phyloP scores from a whole-genome alignment of 2,888 invertebrate species.

The Pachliopta kotzebuea region DNA sequence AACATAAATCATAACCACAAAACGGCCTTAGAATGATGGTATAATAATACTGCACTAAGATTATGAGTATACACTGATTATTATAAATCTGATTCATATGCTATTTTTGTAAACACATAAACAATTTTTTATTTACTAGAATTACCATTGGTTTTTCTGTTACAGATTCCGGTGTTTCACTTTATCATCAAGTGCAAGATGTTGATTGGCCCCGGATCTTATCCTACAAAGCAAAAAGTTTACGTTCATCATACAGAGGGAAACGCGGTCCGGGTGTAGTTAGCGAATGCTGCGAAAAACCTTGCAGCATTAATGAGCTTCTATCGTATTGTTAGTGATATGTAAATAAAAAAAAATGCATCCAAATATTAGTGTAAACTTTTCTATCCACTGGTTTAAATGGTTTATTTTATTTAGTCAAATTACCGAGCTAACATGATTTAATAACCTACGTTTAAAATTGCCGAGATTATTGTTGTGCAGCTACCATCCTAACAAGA shows the following conservation, averaged over 20 bases:
- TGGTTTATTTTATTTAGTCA: no score
- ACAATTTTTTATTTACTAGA: not conserved
- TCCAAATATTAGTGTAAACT: no score
- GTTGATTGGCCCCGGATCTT: not conserved
- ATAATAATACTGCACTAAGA: no score
- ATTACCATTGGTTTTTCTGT: not conserved
- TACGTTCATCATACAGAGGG: slow-evolving; percentile 40
- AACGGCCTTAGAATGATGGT: no score
- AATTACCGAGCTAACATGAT: no score
- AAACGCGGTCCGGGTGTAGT: slow-evolving; percentile 46
- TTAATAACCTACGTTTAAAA: no score
- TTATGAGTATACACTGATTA: no score
- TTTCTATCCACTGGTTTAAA: no score
- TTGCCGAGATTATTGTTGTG: no score
- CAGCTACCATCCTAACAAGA: no score
- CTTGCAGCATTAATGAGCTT: slow-evolving; percentile 47
- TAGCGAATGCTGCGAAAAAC: slow-evolving; percentile 58
- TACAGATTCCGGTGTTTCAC: not conserved
- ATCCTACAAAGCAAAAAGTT: slow-evolving; percentile 42
- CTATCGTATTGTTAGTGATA: slow-evolving; percentile 1
- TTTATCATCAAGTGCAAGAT: not conserved
- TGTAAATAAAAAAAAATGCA: not conserved
- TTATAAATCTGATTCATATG: no score
- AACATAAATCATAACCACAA: no score
- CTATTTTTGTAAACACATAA: not conserved